phyloP scores from a whole-genome alignment of 2,113 vertebrate species.

The Antechinus stuartii region DNA sequence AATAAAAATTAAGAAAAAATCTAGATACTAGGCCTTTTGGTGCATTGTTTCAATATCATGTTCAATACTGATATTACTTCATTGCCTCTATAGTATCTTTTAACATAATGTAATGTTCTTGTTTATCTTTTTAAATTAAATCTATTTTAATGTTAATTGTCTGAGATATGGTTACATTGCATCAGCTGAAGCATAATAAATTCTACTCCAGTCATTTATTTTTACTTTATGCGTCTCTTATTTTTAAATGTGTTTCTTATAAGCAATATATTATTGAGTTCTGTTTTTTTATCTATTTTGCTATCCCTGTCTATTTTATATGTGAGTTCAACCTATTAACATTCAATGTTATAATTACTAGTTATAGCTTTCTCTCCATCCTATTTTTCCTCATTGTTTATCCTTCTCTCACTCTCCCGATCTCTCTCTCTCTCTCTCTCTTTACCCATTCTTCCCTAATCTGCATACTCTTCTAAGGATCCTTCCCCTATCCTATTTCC shows the following conservation, averaged over 20 bases:
- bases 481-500: neutral
- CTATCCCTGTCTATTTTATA: neutral
- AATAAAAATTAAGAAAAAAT: no score
- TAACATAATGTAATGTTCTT: neutral
- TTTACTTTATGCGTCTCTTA: neutral
- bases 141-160: neutral
- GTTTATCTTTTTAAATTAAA: neutral
- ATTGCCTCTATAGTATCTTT: neutral
- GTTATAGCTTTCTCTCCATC: neutral
- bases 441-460: neutral
- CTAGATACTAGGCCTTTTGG: neutral
- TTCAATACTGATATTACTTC: neutral
- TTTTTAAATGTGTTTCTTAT: neutral
- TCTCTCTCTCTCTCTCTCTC: no score
- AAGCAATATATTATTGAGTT: neutral
- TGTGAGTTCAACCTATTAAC: neutral
- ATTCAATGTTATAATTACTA: neutral
- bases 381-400: neutral
- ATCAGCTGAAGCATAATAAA: neutral
- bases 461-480: neutral
- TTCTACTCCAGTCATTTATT: neutral
- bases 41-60: neutral
- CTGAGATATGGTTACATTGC: neutral
- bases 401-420: no score
- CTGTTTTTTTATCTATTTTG: neutral